A percentile compares a stretch with the other conserved stretches of the same genome.
Conservation (phyloP, 1,140 invertebrate species). For the Amyelois transitella region DNA sequence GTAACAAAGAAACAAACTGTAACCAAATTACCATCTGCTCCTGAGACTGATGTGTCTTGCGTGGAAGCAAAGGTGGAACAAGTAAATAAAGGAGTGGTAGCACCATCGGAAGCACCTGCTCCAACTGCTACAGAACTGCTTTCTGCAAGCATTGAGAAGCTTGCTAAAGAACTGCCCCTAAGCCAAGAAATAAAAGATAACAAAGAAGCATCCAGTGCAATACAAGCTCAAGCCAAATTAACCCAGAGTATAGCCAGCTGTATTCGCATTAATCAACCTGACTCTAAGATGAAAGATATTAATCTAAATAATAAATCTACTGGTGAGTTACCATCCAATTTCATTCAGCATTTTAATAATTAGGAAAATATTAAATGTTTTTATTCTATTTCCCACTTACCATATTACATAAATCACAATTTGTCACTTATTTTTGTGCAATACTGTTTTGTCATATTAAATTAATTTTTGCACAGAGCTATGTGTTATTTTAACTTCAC, state of each 20-base stretch:
- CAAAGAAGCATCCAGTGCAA: constrained; percentile 40
- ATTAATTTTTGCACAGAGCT: no score
- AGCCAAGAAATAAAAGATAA: constrained; percentile 15
- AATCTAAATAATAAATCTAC: constrained; percentile 57
- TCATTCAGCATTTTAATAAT: no score
- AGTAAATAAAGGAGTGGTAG: constrained; percentile 33
- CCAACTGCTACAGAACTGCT: constrained; percentile 51
- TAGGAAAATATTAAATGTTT: no score
- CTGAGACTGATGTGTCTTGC: constrained; percentile 29
- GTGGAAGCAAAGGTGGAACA: constrained; percentile 36
- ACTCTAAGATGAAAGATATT: constrained; percentile 66
- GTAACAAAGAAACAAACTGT: constrained; percentile 24
- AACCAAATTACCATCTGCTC: constrained; percentile 25
- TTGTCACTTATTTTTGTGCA: no score
- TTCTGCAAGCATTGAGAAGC: constrained; percentile 57
- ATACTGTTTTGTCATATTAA: no score
- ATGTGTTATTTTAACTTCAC: no score
- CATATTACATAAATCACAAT: no score
- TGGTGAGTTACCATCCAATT: constrained; percentile 41
- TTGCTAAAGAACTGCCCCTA: constrained; percentile 41
- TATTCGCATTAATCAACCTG: constrained; percentile 39
- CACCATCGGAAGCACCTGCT: constrained; percentile 24
- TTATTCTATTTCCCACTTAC: no score
- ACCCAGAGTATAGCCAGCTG: constrained; percentile 56
- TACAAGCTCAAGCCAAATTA: constrained; percentile 59